Evolutionary conservation across 2,797 vertebrate genomes (phyloP).

Genomic region (Esox masquinongy): DNA sequence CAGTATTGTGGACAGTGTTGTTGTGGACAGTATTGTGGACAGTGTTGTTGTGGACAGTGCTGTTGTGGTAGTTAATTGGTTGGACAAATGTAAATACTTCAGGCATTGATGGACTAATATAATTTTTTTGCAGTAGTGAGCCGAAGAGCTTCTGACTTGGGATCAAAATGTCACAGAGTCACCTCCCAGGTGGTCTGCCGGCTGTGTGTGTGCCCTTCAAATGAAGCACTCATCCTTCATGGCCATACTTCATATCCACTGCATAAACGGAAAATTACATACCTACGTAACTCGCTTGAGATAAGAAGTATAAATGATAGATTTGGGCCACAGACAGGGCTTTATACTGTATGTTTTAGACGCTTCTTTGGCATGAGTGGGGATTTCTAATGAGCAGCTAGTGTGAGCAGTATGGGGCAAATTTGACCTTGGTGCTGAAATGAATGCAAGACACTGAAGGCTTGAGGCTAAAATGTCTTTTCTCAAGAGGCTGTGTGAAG

Average conservation of each 20-base stretch:
- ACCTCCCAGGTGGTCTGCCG: neutral
- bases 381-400: slow-evolving; percentile 3
- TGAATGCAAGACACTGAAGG: neutral
- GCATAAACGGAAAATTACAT: neutral
- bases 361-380: neutral
- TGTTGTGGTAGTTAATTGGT: neutral
- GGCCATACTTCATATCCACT: neutral
- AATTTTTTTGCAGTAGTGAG: neutral
- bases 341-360: neutral
- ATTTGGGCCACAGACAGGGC: neutral
- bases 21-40: no score
- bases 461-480: slow-evolving; percentile 8
- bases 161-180: neutral
- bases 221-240: neutral
- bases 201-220: neutral
- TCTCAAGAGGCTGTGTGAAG: slow-evolving; percentile 13
- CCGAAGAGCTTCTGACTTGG: neutral
- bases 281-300: neutral
- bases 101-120: neutral
- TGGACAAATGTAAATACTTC: neutral
- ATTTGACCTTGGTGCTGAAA: slow-evolving; percentile 20
- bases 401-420: neutral
- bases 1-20: no score
- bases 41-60: no score
- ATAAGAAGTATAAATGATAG: neutral